Conservation (phyloP, 2,888 invertebrate species). For the Stenodera caucasica region DNA sequence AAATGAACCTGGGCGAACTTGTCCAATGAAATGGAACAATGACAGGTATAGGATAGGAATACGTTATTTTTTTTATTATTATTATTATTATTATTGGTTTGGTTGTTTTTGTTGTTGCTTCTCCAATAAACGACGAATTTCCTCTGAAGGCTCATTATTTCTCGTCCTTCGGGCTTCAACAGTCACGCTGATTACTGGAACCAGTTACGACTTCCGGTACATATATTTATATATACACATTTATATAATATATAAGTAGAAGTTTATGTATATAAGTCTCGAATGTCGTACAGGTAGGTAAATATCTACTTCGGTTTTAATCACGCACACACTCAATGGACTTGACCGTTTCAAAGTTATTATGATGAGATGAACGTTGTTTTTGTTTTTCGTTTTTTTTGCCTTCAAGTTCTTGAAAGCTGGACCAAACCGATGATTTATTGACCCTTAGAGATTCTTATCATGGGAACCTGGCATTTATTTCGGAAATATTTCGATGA, state of each 20-base stretch:
- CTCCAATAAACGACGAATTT: constrained; percentile 46
- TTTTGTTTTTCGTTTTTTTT: constrained; percentile 6
- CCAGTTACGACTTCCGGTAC: constrained; percentile 53
- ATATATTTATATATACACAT: constrained; percentile 11
- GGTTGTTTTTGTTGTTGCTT: constrained; percentile 25
- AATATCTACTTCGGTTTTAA: constrained; percentile 25
- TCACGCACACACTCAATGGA: constrained; percentile 13
- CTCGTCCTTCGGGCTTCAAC: constrained; percentile 54
- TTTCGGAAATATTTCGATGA: constrained; percentile 20
- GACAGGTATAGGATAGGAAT: constrained; percentile 1
- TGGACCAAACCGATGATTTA: constrained; percentile 20
- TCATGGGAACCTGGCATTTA: constrained; percentile 18
- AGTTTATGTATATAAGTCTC: constrained; percentile 19
- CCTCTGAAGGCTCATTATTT: constrained; percentile 52
- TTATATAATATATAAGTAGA: neutral
- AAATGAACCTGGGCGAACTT: constrained; percentile 33
- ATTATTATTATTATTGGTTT: neutral
- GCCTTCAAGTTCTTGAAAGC: neutral
- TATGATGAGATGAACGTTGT: constrained; percentile 9
- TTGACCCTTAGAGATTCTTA: constrained; percentile 5
- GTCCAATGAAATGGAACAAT: constrained; percentile 39
- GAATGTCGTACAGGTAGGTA: constrained; percentile 26
- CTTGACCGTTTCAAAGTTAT: constrained; percentile 19
- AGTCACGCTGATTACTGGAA: constrained; percentile 54
- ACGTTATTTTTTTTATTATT: too few relatives aligned